These are phyloP conservation scores for pig (Sus scrofa) DNA, from an alignment of 2,113 vertebrate genomes.

Conservation along the genomic window T2T-Sscrofa CM000820.6:47984001-47984500, in stretches of 20 bases:
- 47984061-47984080: no score
- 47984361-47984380: background rate
- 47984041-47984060: no score
- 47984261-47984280: background rate
- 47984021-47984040: no score
- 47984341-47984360: background rate
- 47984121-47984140: no score
- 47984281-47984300: background rate
- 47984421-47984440: background rate
- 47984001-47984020: no score
- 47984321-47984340: background rate
- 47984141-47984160: no score
- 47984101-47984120: no score
- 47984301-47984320: background rate
- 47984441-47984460: background rate
- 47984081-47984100: background rate
- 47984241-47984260: fast-evolving
- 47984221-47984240: no score
- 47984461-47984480: no score
- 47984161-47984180: no score
- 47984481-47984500: background rate
- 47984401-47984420: background rate
- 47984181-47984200: no score
- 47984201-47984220: no score
- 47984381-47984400: background rate